phyloP scores from a whole-genome alignment of 1,140 invertebrate genomes.

The Sinonovacula constricta region DNA sequence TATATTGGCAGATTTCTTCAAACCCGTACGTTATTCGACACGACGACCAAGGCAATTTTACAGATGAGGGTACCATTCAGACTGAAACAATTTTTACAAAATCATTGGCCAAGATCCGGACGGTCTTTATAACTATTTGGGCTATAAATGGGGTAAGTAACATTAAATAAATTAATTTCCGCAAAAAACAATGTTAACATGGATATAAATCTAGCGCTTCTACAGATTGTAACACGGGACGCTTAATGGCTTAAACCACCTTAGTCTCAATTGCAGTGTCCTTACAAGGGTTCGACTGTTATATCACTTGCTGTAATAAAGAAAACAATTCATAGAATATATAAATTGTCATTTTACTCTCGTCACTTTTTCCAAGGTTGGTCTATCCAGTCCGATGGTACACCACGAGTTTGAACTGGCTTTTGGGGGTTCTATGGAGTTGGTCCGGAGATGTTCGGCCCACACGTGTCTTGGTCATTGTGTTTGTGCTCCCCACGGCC shows the following conservation, averaged over 20 bases:
- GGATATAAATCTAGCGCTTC: no score
- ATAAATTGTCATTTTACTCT: no score
- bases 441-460: conserved; percentile 19
- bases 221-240: no score
- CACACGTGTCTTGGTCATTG: conserved; percentile 32
- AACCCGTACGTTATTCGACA: conserved; percentile 5
- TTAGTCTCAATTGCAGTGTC: no score
- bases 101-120: neutral
- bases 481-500: conserved; percentile 32
- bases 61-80: conserved; percentile 55
- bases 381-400: conserved; percentile 16
- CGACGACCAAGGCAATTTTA: conserved; percentile 1
- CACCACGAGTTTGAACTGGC: conserved; percentile 24
- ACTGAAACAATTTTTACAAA: conserved; percentile 36
- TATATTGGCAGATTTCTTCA: neutral
- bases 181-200: no score
- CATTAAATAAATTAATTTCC: neutral
- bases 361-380: conserved; percentile 27
- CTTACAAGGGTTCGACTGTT: no score
- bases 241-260: no score
- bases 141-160: conserved; percentile 52
- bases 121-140: conserved; percentile 44
- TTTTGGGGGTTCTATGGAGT: conserved; percentile 21
- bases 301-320: no score
- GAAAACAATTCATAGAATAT: no score